A percentile compares a stretch with the other conserved stretches of the same genome.
phyloP scores from a whole-genome alignment of 2,797 vertebrate species.

The Fundulus diaphanus region DNA sequence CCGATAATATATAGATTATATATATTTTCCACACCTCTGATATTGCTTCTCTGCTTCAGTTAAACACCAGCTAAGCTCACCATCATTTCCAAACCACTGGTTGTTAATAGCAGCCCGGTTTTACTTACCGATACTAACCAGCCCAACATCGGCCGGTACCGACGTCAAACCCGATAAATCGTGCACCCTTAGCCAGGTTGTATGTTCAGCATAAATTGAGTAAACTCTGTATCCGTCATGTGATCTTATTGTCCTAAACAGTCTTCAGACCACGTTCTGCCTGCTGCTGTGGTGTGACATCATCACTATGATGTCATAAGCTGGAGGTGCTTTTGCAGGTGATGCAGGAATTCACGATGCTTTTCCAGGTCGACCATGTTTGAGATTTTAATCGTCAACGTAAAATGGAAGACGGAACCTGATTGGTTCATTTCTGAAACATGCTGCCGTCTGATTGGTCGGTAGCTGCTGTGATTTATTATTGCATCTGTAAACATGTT shows the following conservation, averaged over 20 bases:
- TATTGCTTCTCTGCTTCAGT: too few species aligned
- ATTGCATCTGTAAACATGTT: constrained; percentile 39
- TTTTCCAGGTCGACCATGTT: neutral
- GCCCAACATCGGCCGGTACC: too few species aligned
- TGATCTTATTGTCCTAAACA: neutral
- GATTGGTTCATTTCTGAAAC: constrained; percentile 10
- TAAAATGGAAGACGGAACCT: constrained; percentile 60
- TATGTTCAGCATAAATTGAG: neutral
- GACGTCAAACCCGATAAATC: too few species aligned
- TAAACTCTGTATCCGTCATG: neutral
- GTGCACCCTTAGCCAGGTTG: too few species aligned
- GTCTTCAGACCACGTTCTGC: neutral
- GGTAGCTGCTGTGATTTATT: constrained; percentile 31
- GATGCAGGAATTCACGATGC: neutral
- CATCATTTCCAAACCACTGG: too few species aligned
- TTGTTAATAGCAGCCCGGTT: too few species aligned
- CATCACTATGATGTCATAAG: neutral
- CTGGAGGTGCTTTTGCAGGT: neutral
- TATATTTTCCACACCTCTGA: too few species aligned
- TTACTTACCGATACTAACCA: too few species aligned
- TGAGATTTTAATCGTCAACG: constrained; percentile 11
- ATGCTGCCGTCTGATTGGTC: constrained; percentile 41
- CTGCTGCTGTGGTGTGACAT: neutral
- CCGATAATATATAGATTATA: too few species aligned
- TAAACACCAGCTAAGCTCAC: too few species aligned